Base-by-base conservation (phyloP, 2,888 invertebrate species). In the Drosophila prostipennis region DNA sequence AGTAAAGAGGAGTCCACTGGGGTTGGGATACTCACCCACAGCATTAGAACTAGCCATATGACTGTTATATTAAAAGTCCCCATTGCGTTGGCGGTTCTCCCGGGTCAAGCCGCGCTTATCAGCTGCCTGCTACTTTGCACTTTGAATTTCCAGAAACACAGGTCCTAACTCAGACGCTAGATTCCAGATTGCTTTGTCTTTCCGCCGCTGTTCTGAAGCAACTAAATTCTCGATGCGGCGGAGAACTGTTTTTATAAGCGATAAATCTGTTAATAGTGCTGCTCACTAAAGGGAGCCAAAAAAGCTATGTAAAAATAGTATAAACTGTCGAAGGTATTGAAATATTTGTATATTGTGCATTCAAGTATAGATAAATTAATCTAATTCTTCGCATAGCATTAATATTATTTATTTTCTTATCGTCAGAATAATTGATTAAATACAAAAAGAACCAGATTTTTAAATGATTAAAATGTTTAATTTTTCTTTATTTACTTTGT, bases 231-330 rank as follows among this genome's bases (percentile, higher is more conserved):
- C 16, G 10, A 5, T 11, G 11, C 29, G 6, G 11, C 29, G 29
- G 46, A 29, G 57, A 46, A 67, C 72, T 55, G 67, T 56, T 80
- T 78, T 74, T 79, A 83, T 83, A 74, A 49, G 37, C 29, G 46
- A 29, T 46, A 23, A 14, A 8, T 36, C 40, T 58, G 6, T 29
- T 6, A 11, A 7, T 23, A 55, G 55, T 32, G 55, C 11, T 36
- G 49, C 29, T 29, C 14, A 2, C 26, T 29, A 3, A 6, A 19
- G 4, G 45, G 1, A n/a, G n/a, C 19, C 7, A 8, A 8, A 26
- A 45, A 40, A 8, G 14, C 40, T 19, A 16, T 3, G n/a, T n/a
- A n/a, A n/a, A n/a, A 14, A 10, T 8, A 8, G 0, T 14, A 19
- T 3, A 19, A 19, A 3, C 19, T 19, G 19, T 19, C 19, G 7